Base-by-base conservation (phyloP, 2,113 vertebrate species). In the Lasiurus borealis region DNA sequence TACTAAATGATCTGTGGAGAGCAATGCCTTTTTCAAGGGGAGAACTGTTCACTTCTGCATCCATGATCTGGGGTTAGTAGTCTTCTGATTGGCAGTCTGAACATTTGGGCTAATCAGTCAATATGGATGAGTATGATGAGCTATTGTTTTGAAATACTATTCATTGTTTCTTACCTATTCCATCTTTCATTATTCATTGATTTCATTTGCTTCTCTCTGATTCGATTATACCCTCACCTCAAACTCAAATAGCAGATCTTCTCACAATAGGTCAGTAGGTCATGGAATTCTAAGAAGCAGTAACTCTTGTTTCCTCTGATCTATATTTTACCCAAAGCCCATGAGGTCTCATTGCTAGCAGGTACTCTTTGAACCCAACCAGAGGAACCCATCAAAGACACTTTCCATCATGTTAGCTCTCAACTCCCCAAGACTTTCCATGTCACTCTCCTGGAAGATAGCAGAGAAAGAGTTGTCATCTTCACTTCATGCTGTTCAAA, bases 401-500 rank as follows among this genome's bases (percentile, higher is more conserved):
- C 27, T 93, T 93, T 95, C 95, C 69, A 96, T 96, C 89, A 1
- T 85, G 92, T 97, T 96, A 97, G 19, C 59, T 93, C 72, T 52
- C 9, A 87, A 64, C 82, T 94, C 44, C 95, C 94, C 80, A 85
- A 97, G 96, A 97, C 77, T 89, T 92, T 21, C 8, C 62, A 8
- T 98, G 97, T 98, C 97, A 97, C 76, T 96, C 6, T 64, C 50
- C 93, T 76, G 94, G 95, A 87, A 92, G 97, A 93, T 92, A 96
- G 96, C 97, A 96, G 83, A 97, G 97, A 97, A 94, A 96, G 84
- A 66, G 76, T 96, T 98, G 98, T 98, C 98, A 97, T 95, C 91
- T 92, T 96, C 92, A 96, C 97, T 97, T 98, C 97, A 97, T 98
- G 98, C 98, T 97, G 98, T 97, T 97, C 96, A 97, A 97, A 98